phyloP scores from a whole-genome alignment of 2,113 vertebrate species.

The Indicator maculatus region DNA sequence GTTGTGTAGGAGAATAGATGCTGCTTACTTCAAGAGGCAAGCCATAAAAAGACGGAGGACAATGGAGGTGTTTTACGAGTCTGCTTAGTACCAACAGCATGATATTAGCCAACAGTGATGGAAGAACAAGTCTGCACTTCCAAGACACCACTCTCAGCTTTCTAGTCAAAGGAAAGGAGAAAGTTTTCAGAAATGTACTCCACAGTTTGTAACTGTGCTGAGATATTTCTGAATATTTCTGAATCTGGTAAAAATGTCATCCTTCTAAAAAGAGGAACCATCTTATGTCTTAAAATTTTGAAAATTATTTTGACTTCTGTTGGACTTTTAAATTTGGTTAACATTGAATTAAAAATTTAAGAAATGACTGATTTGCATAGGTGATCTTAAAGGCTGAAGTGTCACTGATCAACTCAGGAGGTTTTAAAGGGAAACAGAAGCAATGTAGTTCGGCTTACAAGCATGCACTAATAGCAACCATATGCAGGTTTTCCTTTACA shows the following conservation, averaged over 20 bases:
- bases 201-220: not conserved
- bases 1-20: conserved; percentile 11
- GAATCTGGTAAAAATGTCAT: not conserved
- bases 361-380: not conserved
- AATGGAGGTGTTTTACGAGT: conserved; percentile 47
- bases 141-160: conserved; percentile 6
- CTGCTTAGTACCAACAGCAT: conserved; percentile 14
- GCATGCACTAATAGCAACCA: not conserved
- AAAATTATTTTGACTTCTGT: not conserved
- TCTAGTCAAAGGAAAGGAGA: conserved; percentile 34
- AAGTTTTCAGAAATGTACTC: conserved; percentile 4
- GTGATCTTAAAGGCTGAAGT: not conserved
- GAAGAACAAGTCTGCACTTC: conserved; percentile 8
- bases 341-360: not conserved
- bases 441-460: not conserved
- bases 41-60: conserved; percentile 43
- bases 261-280: not conserved
- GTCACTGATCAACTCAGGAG: not conserved
- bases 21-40: conserved; percentile 47
- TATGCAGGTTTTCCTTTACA: not conserved
- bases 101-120: not conserved
- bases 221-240: conserved; percentile 36
- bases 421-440: not conserved
- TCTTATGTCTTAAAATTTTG: not conserved
- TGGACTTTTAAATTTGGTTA: not conserved